Conservation (phyloP, 2,113 vertebrate genomes). For the Oenanthe melanoleuca region DNA sequence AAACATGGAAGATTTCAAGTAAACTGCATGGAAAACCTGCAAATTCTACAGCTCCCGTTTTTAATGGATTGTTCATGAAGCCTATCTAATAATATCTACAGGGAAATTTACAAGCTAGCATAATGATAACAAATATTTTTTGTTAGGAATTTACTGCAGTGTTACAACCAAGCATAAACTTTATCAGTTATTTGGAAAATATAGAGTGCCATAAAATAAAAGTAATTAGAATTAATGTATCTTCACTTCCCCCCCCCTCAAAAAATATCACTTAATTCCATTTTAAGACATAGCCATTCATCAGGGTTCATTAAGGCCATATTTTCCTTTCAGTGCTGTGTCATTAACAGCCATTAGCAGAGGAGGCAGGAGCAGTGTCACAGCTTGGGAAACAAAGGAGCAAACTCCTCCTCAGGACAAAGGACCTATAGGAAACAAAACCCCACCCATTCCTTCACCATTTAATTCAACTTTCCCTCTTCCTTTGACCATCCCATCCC, state of each 20-base stretch:
- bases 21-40: not conserved
- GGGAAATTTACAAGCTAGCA: not conserved
- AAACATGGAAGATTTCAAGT: not conserved
- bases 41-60: not conserved
- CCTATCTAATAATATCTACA: not conserved
- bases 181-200: not conserved
- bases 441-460: not conserved
- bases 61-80: not conserved
- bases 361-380: not conserved
- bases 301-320: not conserved
- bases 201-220: not conserved
- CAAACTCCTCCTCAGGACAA: not conserved
- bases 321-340: not conserved
- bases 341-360: not conserved
- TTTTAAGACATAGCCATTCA: not conserved
- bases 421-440: not conserved
- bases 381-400: not conserved
- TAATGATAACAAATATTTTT: not conserved
- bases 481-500: not conserved
- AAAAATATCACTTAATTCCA: not conserved
- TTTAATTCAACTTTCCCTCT: not conserved
- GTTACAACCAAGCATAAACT: not conserved
- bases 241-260: not conserved
- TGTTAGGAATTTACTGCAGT: not conserved
- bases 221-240: not conserved